Base-by-base conservation (phyloP, 2,888 invertebrate genomes). In the Priocnemis perturbator region DNA sequence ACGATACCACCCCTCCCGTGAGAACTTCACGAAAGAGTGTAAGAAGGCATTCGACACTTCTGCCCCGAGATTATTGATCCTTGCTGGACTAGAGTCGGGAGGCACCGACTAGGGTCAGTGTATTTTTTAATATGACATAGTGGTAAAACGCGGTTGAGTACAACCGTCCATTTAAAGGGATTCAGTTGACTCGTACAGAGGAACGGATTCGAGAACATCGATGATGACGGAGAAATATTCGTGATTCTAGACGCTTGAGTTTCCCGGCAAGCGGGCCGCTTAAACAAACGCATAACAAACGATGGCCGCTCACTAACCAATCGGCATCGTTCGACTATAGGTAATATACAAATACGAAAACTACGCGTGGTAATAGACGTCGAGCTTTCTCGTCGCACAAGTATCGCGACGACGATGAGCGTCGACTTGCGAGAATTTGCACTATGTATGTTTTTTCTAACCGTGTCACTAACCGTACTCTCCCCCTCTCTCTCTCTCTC, bases 241-340 rank as follows among this genome's bases (percentile, higher is more conserved):
- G 78, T 85, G 79, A 81, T 86, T 88, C 79, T 89, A 89, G 89
- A 87, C 89, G 89, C 83, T 89, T 89, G 88, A 88, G 87, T 87
- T 88, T 87, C 86, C 88, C 88, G 82, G 88, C 88, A 83, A 87
- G 84, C 86, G 86, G 88, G 78, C 78, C 85, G 81, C 82, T 86
- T 83, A 88, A 85, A 81, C 88, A 88, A 83, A 81, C 83, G 81
- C 86, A 86, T 88, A 87, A 86, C 83, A 88, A 88, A 84, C 87
- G 88, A 83, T 87, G 88, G 88, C 86, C 85, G 78, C 85, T 86
- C 83, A 85, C 86, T 86, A 87, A 88, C 84, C 88, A 88, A 85
- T 87, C 88, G 84, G 82, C 86, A 78, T 87, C 87, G 81, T 88
- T 87, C 83, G 88, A 88, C 84, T 86, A 86, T 88, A 88, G 88